Percentiles rank a stretch among this genome's conserved stretches.
Evolutionary conservation across 2,113 vertebrate species (phyloP).

Genomic region (Peromyscus californicus): DNA sequence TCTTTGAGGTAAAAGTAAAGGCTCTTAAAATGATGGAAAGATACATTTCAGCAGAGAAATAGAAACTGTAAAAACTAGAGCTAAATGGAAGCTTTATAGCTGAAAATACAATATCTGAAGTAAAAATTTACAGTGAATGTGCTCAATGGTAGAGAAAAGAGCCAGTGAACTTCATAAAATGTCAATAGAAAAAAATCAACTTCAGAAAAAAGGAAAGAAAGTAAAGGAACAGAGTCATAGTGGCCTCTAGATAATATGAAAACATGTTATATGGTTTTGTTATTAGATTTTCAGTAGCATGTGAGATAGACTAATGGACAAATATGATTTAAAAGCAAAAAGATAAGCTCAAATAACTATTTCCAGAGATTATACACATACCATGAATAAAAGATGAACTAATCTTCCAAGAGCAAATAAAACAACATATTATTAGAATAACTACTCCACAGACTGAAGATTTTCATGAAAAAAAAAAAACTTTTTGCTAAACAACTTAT

Average conservation of each 20-base stretch:
- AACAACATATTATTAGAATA: background rate
- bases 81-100: constrained; percentile 43
- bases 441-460: background rate
- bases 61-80: background rate
- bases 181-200: background rate
- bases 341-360: background rate
- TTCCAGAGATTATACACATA: background rate
- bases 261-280: background rate
- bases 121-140: constrained; percentile 46
- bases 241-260: background rate
- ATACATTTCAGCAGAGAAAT: constrained; percentile 47
- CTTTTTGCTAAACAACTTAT: background rate
- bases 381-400: background rate
- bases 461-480: background rate
- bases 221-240: background rate
- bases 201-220: background rate
- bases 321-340: background rate
- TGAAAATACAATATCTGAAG: constrained; percentile 25
- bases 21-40: background rate
- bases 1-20: constrained; percentile 22
- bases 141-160: constrained; percentile 20
- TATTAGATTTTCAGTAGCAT: background rate
- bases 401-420: background rate
- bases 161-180: background rate
- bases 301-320: background rate